Evolutionary conservation across 2,888 invertebrate genomes (phyloP), one percentile per base, ranked within the genome.

Genomic region (Odontocolon sp.): DNA sequence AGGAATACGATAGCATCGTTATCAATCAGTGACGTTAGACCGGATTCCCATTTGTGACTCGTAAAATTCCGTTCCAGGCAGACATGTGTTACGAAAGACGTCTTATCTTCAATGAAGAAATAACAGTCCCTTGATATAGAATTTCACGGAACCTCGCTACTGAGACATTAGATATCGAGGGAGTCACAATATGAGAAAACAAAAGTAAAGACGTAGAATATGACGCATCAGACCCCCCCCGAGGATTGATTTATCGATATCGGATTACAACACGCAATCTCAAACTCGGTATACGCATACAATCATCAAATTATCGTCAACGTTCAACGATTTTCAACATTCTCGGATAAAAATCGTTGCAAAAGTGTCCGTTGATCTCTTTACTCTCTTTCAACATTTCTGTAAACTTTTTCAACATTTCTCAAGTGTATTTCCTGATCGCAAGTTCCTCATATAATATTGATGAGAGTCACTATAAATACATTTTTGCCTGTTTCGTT

Each of bases 171-270:
- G 67, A 64, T 71, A 77, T 71, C 38, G 21, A 14, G 4, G 38
- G 9, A 16, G 31, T 45, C 38, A 45, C 36, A 50, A 50, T 36
- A 59, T 18, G 73, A 45, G 42, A 23, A 54, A 47, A 63, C 28
- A 57, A 59, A 73, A 72, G 23, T 47, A 18, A 56, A 50, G 57
- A 78, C 64, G 66, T 47, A 66, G 52, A 42, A 45, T 11, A 38
- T 52, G 21, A 64, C 40, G 66, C 67, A 33, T 21, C 31, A 57
- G 74, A 78, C 74, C 78, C 78, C n/a, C n/a, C 77, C 69, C 76
- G 14, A 56, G 40, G 64, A 56, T 70, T 66, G 54, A 45, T 59
- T 70, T 71, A n/a, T 23, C 11, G 23, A n/a, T 8, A 18, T 45
- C 45, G 45, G 16, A 50, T 50, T 50, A 50, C 50, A 50, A 50